Evolutionary conservation across 2,113 vertebrate genomes (phyloP), one percentile per base, ranked within the genome.

Genomic region (Coturnix japonica): DNA sequence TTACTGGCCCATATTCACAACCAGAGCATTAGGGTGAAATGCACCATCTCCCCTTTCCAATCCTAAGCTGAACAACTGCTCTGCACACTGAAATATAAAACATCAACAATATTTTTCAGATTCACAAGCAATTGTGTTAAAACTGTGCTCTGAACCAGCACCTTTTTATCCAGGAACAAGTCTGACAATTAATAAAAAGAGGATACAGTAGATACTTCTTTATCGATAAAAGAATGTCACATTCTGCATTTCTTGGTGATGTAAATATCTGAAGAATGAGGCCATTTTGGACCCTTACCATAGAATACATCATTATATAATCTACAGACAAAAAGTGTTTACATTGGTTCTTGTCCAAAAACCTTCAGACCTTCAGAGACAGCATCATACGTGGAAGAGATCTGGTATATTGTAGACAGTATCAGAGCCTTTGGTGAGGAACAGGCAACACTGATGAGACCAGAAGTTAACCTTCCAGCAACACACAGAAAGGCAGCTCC

Each of bases 21-120:
- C 25, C 0, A 0, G 31, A 39, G 23, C 0, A 0, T 35, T 81
- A 88, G 54, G 35, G 61, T 53, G 86, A 90, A 51, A 1, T 2
- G 70, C 25, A 43, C 0, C 0, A 23, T 51, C 69, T 4, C 26
- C 43, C 13, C 1, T 15, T n/a, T 47, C 37, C 59, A 84, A 51
- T n/a, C 57, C 83, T 61, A 11, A 77, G 51, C 51, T 25, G 77
- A 75, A 59, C 9, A 21, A 16, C 33, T 67, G 61, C 44, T 87
- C 57, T 56, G 56, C 5, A 7, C 2, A 21, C 11, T 10, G 41
- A 81, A 64, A 51, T 65, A 30, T 15, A 51, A 92, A 84, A 56
- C 46, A 54, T 13, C 49, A 20, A 44, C 7, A n/a, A 30, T 0
- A 4, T 54, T 81, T 79, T 90, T 70, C 63, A 56, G 37, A 56